Percentiles rank a stretch among this genome's conserved stretches.
Conservation (phyloP, 2,888 invertebrate species). For the Branchipolynoe longqiensis region DNA sequence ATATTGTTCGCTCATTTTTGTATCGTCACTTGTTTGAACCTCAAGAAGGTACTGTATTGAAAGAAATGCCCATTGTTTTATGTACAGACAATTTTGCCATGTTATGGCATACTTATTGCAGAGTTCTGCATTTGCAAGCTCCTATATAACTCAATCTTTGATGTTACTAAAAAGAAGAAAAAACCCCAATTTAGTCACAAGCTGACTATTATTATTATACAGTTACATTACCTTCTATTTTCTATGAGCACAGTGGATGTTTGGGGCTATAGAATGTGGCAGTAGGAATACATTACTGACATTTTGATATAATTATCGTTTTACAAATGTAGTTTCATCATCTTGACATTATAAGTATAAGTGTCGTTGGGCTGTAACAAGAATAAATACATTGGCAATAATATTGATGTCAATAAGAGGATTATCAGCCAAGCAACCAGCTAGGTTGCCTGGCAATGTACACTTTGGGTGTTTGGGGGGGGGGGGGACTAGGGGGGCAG, state of each 20-base stretch:
- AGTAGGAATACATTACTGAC: slow-evolving; percentile 47
- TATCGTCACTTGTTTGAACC: slow-evolving; percentile 48
- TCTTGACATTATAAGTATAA: slow-evolving; percentile 25
- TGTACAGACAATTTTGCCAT: slow-evolving; percentile 54
- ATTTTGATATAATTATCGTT: slow-evolving; percentile 55
- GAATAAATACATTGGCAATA: slow-evolving; percentile 32
- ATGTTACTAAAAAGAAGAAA: slow-evolving; percentile 57
- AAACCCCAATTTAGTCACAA: slow-evolving; percentile 36
- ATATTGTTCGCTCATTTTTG: slow-evolving; percentile 56
- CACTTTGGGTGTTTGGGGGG: no score
- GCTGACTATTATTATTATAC: slow-evolving; percentile 54
- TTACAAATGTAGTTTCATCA: slow-evolving; percentile 55
- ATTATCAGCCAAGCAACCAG: background rate
- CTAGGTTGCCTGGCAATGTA: background rate
- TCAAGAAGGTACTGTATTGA: slow-evolving; percentile 38
- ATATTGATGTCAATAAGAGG: background rate
- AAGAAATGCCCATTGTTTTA: slow-evolving; percentile 16
- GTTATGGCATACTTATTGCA: slow-evolving; percentile 56
- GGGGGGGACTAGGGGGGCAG: no score
- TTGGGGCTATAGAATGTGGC: slow-evolving; percentile 55
- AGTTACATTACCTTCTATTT: slow-evolving; percentile 54
- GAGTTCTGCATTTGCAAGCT: slow-evolving; percentile 52
- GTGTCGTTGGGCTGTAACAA: slow-evolving; percentile 52
- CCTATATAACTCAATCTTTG: slow-evolving; percentile 53
- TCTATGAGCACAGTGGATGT: slow-evolving; percentile 55